Percentiles rank a stretch among this genome's conserved stretches.
These are phyloP conservation scores for Drosophila helvetica DNA, from an alignment of 2,888 invertebrate genomes.

Conservation along the genomic window DNA sequence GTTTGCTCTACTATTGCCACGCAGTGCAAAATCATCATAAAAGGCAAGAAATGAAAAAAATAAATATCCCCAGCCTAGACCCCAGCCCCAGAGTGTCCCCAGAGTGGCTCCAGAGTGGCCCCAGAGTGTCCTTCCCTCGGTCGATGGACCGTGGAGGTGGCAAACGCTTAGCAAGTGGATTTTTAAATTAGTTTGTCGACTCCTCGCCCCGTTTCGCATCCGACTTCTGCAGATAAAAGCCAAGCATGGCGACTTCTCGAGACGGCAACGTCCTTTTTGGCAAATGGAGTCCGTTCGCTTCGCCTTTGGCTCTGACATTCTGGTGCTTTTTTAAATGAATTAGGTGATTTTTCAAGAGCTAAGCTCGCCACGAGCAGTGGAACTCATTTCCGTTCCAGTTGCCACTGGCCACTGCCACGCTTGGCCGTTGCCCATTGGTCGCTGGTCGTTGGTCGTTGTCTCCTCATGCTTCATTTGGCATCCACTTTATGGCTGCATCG, in stretches of 20 bases:
- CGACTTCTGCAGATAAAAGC: constrained; percentile 49
- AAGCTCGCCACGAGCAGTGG: constrained; percentile 72
- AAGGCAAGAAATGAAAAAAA: constrained; percentile 72
- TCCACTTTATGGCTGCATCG: constrained; percentile 51
- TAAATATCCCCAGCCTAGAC: constrained; percentile 50
- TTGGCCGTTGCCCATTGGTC: constrained; percentile 8
- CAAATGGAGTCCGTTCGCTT: constrained; percentile 57
- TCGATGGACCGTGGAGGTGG: constrained; percentile 34
- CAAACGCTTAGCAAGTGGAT: constrained; percentile 76
- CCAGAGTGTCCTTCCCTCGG: constrained; percentile 13
- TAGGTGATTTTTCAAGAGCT: constrained; percentile 81
- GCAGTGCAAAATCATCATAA: constrained; percentile 71
- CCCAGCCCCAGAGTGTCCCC: not conserved
- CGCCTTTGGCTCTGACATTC: constrained; percentile 63
- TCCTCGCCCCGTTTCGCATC: constrained; percentile 26
- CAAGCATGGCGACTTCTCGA: constrained; percentile 29
- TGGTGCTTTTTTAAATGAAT: constrained; percentile 80
- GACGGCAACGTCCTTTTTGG: constrained; percentile 40
- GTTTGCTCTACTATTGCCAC: constrained; percentile 69
- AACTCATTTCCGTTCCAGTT: constrained; percentile 71
- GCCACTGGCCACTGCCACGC: constrained; percentile 18
- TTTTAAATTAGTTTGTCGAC: constrained; percentile 76
- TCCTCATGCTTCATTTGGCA: constrained; percentile 57
- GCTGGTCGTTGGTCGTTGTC: constrained; percentile 11
- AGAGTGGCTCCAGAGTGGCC: not conserved